phyloP scores from a whole-genome alignment of 2,113 vertebrate species.

The Brachyhypopomus gauderio region DNA sequence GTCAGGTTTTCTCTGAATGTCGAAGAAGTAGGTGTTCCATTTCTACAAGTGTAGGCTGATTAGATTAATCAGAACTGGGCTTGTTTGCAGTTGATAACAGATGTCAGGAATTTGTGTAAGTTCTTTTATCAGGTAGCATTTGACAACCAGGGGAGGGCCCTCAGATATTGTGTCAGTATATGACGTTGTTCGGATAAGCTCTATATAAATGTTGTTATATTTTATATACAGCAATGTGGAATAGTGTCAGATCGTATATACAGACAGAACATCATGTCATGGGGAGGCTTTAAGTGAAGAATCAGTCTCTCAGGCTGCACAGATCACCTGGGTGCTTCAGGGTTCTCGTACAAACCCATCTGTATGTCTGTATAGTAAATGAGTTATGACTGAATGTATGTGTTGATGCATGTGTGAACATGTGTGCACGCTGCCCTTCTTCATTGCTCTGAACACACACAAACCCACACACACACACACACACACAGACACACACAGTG shows the following conservation, averaged over 20 bases:
- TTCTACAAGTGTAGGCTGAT: neutral
- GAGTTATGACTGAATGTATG: neutral
- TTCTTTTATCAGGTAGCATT: neutral
- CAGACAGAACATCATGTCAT: too few species aligned
- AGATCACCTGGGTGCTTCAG: too few species aligned
- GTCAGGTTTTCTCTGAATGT: constrained; percentile 17
- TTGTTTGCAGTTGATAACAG: neutral
- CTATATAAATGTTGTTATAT: too few species aligned
- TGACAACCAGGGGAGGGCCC: neutral
- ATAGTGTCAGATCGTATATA: too few species aligned
- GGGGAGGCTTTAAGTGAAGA: too few species aligned
- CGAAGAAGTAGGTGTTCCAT: neutral
- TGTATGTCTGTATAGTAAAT: neutral
- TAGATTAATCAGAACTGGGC: neutral
- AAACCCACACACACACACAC: neutral
- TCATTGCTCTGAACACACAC: neutral
- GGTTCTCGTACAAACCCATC: too few species aligned
- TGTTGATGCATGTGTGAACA: neutral
- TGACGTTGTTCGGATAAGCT: too few species aligned
- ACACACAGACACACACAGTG: constrained; percentile 38
- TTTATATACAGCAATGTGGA: too few species aligned
- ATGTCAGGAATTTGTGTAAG: neutral
- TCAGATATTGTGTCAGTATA: neutral
- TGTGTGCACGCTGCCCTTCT: neutral
- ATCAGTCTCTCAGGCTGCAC: too few species aligned